These are phyloP conservation scores for Noturus placidus DNA, from an alignment of 2,113 vertebrate species.

Conservation along the genomic window DNA sequence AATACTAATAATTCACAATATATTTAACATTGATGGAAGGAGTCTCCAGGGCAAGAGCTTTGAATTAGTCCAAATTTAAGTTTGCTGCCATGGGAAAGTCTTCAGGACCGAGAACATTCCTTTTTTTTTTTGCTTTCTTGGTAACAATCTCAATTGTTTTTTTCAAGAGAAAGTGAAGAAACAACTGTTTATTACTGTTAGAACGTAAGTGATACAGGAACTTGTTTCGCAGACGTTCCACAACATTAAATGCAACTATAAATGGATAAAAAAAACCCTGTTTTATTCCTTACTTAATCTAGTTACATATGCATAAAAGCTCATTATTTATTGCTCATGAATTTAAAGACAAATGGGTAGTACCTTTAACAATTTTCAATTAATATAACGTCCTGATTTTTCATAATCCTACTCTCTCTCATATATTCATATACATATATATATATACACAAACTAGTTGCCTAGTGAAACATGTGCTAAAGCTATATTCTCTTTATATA, in stretches of 20 bases:
- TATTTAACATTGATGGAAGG: neutral
- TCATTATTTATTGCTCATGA: neutral
- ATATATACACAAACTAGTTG: neutral
- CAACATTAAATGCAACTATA: neutral
- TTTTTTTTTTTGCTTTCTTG: neutral
- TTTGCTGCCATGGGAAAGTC: neutral
- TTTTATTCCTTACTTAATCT: neutral
- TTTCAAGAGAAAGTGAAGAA: neutral
- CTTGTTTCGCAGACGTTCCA: neutral
- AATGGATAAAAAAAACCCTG: neutral
- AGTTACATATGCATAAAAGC: neutral
- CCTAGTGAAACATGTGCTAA: conserved; percentile 59
- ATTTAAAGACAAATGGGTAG: neutral
- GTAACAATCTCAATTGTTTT: neutral
- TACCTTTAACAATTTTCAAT: neutral
- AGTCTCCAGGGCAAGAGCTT: neutral
- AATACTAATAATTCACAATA: neutral
- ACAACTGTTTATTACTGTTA: neutral
- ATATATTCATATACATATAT: neutral
- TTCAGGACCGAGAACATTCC: neutral
- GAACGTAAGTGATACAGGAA: neutral
- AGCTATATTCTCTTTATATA: conserved; percentile 63
- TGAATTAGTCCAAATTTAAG: neutral
- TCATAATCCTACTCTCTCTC: no score
- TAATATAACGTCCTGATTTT: neutral